These are phyloP conservation scores for Drepana arcuata DNA, from an alignment of 1,140 invertebrate species.

Conservation along the genomic window DNA sequence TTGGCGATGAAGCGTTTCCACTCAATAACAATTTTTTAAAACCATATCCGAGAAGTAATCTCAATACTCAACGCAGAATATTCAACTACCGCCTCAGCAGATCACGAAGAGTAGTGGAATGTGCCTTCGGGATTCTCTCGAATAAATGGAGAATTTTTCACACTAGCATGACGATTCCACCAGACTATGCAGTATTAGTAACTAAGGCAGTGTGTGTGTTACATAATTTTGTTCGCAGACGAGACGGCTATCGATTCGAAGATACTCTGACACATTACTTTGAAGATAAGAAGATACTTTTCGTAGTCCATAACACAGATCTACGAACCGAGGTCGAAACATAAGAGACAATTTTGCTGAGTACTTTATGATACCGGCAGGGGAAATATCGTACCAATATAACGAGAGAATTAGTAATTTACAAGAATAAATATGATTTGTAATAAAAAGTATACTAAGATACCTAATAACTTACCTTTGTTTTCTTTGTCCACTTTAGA, in stretches of 20 bases:
- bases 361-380: conserved; percentile 18
- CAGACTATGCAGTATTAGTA: too few species aligned
- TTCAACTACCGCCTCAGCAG: conserved; percentile 59
- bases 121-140: conserved; percentile 31
- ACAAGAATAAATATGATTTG: conserved; percentile 15
- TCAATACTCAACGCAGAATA: conserved; percentile 33
- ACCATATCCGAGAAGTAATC: conserved; percentile 41
- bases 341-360: conserved; percentile 19
- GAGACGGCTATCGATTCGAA: conserved; percentile 10
- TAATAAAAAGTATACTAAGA: conserved; percentile 12
- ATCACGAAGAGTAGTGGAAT: conserved; percentile 32
- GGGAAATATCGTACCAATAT: conserved; percentile 15
- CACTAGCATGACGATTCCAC: too few species aligned
- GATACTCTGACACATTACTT: conserved; percentile 13
- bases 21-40: conserved; percentile 53
- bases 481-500: conserved; percentile 15
- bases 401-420: conserved; percentile 17
- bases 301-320: conserved; percentile 5
- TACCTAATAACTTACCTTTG: conserved; percentile 17
- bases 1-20: conserved; percentile 69
- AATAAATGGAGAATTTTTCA: conserved; percentile 25
- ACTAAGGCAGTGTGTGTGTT: too few species aligned
- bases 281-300: conserved; percentile 11
- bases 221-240: conserved; percentile 17
- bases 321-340: conserved; percentile 11